Evolutionary conservation across 2,113 vertebrate genomes (phyloP), one percentile per base, ranked within the genome.

Genomic region (Smithornis capensis): DNA sequence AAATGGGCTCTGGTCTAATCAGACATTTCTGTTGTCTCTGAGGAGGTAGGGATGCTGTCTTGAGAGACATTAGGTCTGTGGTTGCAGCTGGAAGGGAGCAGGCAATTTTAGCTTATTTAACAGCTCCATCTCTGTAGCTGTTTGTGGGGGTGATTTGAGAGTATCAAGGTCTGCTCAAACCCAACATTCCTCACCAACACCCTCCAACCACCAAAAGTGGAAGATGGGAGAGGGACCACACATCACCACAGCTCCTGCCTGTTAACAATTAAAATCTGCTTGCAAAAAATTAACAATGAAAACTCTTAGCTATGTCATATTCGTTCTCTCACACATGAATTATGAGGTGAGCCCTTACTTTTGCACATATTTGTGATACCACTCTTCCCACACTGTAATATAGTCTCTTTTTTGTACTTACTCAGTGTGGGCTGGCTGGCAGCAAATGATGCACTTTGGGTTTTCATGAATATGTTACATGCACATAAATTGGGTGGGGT

Each of bases 191-290:
- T 88, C 76, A 89, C 67, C 83, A 89, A 81, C 40, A 75, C 44
- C 16, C 87, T 85, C 25, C 19, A 5, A 50, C 68, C 64, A 10
- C 87, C 79, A 93, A 45, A 82, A 92, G 16, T 13, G 50, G 56
- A 65, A 94, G 73, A 95, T 85, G 90, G 44, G 77, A 97, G 85
- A 71, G 45, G 50, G 95, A 97, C 96, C 96, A 96, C 95, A 96
- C 96, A 96, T 92, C 84, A 81, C 60, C 84, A 90, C 38, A 29
- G 8, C 64, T 94, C 27, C 73, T 95, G 87, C 47, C 93, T 96
- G 93, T 83, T 84, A 95, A 57, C 92, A 95, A 95, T 96, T 97
- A 96, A 91, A 96, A 91, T 83, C 19, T 67, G 16, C 73, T 83
- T 78, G 70, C 27, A 90, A 91, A 94, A 90, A 92, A 92, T 75